Evolutionary conservation across 1,140 invertebrate genomes (phyloP), one percentile per base, ranked within the genome.

Genomic region (Bombus superbus): DNA sequence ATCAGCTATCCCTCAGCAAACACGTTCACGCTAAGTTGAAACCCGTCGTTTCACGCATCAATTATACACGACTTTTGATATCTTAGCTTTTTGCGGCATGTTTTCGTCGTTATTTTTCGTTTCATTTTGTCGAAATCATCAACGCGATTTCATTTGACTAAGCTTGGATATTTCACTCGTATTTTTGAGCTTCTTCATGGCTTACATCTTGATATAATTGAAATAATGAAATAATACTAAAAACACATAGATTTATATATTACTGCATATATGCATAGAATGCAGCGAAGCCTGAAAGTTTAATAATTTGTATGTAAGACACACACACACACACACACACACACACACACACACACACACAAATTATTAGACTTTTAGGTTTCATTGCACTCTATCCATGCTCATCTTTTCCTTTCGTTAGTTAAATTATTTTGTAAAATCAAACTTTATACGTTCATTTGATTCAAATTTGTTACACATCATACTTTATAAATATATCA

Each of bases 1-100:
- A 91, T 91, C 92, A 92, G 92, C 92, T 91, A 92, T 90, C 88
- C 91, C 78, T 92, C 91, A 90, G 89, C 93, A 93, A 92, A 94
- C 91, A 94, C 89, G 92, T 90, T 94, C 91, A 94, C 93, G 94
- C 93, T 94, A 95, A 94, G 92, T 94, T 89, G 91, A 91, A 93
- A 86, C 87, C 81, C 81, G 90, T 88, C 69, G 83, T 92, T 86
- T 88, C 81, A 90, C 79, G 87, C 64, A 78, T 88, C 88, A 76
- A 85, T 80, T 69, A 80, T 87, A 88, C 77, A 90, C 84, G 80
- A 91, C 85, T 88, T 88, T 88, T 85, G 83, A 89, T 83, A 90
- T 91, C 87, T 87, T 89, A 84, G 90, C 89, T 92, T 92, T 69
- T 88, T 92, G 84, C 91, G 90, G 93, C 93, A 94, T 94, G 93